Evolutionary conservation across 2,888 invertebrate species (phyloP).

Genomic region (Selenia dentaria): DNA sequence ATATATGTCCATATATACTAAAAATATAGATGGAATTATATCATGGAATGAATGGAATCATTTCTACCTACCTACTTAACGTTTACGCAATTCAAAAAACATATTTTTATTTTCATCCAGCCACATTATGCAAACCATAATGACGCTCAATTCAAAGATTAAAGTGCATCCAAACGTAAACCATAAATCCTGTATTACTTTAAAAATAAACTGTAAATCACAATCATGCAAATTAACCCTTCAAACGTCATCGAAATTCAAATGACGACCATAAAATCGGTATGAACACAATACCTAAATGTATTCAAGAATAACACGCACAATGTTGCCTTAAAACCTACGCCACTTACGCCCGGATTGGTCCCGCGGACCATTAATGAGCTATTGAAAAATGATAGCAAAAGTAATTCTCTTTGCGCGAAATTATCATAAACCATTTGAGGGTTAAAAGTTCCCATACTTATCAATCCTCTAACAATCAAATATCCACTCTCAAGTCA

Average conservation of each 20-base stretch:
- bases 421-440: conserved; percentile 78
- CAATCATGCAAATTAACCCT: conserved; percentile 80
- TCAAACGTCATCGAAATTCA: conserved; percentile 71
- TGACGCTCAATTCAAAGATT: conserved; percentile 48
- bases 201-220: conserved; percentile 73
- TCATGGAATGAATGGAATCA: too few relatives aligned
- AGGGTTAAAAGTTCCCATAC: conserved; percentile 67
- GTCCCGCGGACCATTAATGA: conserved; percentile 71
- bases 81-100: background rate
- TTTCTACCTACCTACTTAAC: too few relatives aligned
- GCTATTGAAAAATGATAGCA: conserved; percentile 84
- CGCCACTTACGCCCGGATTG: conserved; percentile 71
- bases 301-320: conserved; percentile 54
- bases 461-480: conserved; percentile 17
- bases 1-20: too few relatives aligned
- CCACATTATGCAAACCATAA: conserved; percentile 39
- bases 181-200: conserved; percentile 63
- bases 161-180: conserved; percentile 54
- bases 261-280: conserved; percentile 80
- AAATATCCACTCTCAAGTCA: conserved; percentile 32
- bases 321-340: conserved; percentile 59
- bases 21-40: too few relatives aligned
- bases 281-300: conserved; percentile 66
- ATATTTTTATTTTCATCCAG: background rate
- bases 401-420: conserved; percentile 70